Percentiles rank a stretch among this genome's conserved stretches.
phyloP scores from a whole-genome alignment of 2,113 vertebrate species.

The human region GRCh38 chr18:77217001-77217500 shows the following conservation, averaged over 20 bases:
- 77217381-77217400: background rate
- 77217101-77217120: background rate
- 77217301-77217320: fast-evolving
- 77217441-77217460: background rate
- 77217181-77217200: fast-evolving
- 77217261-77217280: background rate
- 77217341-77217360: background rate
- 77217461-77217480: background rate
- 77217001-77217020: background rate
- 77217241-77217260: background rate
- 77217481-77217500: fast-evolving
- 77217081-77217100: fast-evolving
- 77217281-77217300: fast-evolving
- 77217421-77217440: background rate
- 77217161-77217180: background rate
- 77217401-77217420: background rate
- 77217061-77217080: background rate
- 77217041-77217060: fast-evolving
- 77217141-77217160: background rate
- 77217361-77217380: background rate
- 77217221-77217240: background rate
- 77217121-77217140: background rate
- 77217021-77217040: background rate
- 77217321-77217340: background rate
- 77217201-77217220: fast-evolving